Evolutionary conservation across 2,113 vertebrate species (phyloP).

Genomic region (Ivindomyrus marchei): DNA sequence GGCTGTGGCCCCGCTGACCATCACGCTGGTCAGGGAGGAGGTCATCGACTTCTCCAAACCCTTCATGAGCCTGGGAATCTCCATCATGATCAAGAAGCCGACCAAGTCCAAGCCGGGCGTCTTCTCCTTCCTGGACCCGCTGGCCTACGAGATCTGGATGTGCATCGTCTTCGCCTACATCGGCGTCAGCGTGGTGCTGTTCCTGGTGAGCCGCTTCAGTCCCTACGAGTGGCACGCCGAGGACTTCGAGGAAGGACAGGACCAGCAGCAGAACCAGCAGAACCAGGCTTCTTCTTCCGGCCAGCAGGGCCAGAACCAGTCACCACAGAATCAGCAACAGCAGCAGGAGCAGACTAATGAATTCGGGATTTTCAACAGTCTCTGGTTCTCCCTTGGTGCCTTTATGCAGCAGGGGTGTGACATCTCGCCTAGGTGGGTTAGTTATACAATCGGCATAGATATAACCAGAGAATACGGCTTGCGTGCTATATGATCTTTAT

Average conservation of each 20-base stretch:
- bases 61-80: slow-evolving; percentile 97
- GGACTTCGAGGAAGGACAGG: slow-evolving; percentile 81
- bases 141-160: slow-evolving; percentile 99
- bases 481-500: neutral
- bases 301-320: slow-evolving; percentile 76
- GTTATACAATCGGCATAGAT: slow-evolving; percentile 5
- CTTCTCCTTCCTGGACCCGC: slow-evolving; percentile 94
- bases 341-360: slow-evolving; percentile 79
- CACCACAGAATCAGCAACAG: slow-evolving; percentile 69
- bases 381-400: slow-evolving; percentile 96
- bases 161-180: slow-evolving; percentile 99
- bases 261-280: slow-evolving; percentile 62
- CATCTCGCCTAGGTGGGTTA: slow-evolving; percentile 91
- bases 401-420: slow-evolving; percentile 99
- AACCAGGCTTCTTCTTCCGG: slow-evolving; percentile 49
- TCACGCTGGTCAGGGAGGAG: slow-evolving; percentile 94
- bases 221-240: slow-evolving; percentile 97
- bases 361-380: slow-evolving; percentile 98
- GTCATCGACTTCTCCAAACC: slow-evolving; percentile 99
- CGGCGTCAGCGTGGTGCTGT: slow-evolving; percentile 95
- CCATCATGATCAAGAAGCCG: slow-evolving; percentile 99
- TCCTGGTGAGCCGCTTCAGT: slow-evolving; percentile 97
- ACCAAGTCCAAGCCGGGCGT: slow-evolving; percentile 97
- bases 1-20: slow-evolving; percentile 92
- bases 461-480: neutral